These are phyloP conservation scores for Trichonephila clavipes DNA, from an alignment of 1,140 invertebrate genomes.

Conservation along the genomic window DNA sequence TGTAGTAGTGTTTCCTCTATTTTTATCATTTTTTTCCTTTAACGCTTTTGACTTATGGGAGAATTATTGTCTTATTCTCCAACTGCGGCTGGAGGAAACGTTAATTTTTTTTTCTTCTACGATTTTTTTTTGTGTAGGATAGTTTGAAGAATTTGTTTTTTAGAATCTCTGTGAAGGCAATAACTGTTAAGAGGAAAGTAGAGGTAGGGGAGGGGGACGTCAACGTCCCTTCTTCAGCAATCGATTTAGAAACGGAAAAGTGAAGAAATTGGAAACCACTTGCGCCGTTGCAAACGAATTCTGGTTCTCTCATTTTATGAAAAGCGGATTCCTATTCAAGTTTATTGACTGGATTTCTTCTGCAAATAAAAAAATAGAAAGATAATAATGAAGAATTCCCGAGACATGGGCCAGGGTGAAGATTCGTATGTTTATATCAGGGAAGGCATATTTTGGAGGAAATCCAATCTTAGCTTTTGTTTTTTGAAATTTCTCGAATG, in stretches of 20 bases:
- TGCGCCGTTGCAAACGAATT: constrained; percentile 36
- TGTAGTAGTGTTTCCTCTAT: background rate
- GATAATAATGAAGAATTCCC: constrained; percentile 27
- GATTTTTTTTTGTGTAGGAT: background rate
- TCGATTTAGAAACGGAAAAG: constrained; percentile 44
- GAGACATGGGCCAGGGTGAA: background rate
- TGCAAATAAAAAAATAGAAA: constrained; percentile 15
- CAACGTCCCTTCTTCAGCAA: constrained; percentile 13
- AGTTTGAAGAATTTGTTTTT: constrained; percentile 35
- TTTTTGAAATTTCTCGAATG: background rate
- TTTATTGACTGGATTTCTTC: constrained; percentile 44
- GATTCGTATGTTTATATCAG: constrained; percentile 24
- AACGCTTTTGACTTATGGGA: constrained; percentile 37
- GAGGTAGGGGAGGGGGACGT: background rate
- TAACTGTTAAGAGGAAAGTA: constrained; percentile 23
- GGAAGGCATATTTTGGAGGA: background rate
- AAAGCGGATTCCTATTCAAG: constrained; percentile 46
- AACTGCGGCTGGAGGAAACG: background rate
- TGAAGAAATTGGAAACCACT: constrained; percentile 51
- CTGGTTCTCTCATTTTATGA: constrained; percentile 45
- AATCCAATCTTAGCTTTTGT: constrained; percentile 3
- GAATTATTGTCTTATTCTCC: constrained; percentile 47
- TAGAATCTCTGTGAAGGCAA: constrained; percentile 32
- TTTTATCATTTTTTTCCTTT: background rate
- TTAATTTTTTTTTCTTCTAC: background rate